Conservation (phyloP, 2,888 invertebrate genomes). For the Euzetes globulus region DNA sequence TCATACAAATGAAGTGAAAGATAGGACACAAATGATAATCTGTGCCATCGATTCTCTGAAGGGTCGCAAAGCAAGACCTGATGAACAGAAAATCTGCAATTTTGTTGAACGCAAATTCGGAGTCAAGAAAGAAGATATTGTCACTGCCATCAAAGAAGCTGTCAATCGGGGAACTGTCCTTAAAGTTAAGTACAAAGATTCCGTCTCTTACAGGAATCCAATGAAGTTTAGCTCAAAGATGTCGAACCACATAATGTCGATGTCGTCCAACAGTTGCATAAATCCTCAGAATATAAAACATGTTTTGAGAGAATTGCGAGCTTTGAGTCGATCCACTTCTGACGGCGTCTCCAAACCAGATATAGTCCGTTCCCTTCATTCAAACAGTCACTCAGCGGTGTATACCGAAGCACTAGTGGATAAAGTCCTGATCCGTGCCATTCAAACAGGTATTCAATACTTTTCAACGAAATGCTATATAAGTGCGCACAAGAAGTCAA, state of each 20-base stretch:
- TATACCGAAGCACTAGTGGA: background rate
- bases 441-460: conserved; percentile 1
- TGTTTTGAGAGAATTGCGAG: background rate
- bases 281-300: conserved; percentile 55
- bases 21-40: conserved; percentile 54
- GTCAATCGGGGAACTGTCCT: conserved; percentile 57
- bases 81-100: conserved; percentile 71
- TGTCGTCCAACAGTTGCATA: conserved; percentile 45
- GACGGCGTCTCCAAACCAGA: conserved; percentile 61
- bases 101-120: conserved; percentile 67
- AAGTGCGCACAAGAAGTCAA: background rate
- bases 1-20: conserved; percentile 49
- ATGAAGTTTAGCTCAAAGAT: conserved; percentile 51
- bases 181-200: conserved; percentile 78
- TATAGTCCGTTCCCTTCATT: conserved; percentile 55
- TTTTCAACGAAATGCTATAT: background rate
- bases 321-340: background rate
- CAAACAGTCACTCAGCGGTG: background rate
- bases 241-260: conserved; percentile 14
- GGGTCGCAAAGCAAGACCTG: conserved; percentile 73
- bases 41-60: conserved; percentile 77
- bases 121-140: conserved; percentile 64
- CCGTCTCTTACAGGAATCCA: conserved; percentile 73
- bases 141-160: conserved; percentile 53
- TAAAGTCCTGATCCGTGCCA: background rate